Base-by-base conservation (phyloP, 2,797 vertebrate species). In the Bradypus variegatus region DNA sequence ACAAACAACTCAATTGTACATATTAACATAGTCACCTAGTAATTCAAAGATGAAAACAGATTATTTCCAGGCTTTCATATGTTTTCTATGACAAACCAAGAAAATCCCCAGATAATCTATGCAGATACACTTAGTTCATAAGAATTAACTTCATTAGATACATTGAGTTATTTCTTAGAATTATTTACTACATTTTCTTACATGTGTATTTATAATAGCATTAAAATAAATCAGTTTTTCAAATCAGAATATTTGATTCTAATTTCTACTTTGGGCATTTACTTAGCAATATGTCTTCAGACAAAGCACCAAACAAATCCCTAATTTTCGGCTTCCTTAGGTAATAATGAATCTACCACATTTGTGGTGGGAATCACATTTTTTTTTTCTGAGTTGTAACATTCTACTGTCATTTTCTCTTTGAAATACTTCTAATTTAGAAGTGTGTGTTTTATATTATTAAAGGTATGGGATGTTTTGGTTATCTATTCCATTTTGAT, bases 1-100 rank as follows among this genome's bases (percentile, higher is more conserved):
- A 5, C 25, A 7, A 31, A 8, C 2, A 2, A 6, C 12, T 60
- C 6, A 9, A 7, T 0, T 12, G n/a, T 4, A 27, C 55, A 18
- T 11, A 2, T 19, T n/a, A n/a, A n/a, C 58, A 48, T 3, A 29
- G 3, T 12, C n/a, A 31, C 76, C n/a, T n/a, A 29, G 16, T 29
- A 16, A 72, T 2, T 19, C 18, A 38, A 31, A 79, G 25, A 13
- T 31, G 48, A 50, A 18, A 72, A 27, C 45, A 38, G 23, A 14
- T 9, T 38, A 2, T 15, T 55, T 64, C 16, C 18, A 21, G 31
- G 23, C 1, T 1, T 3, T 10, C 4, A 1, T 53, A 19, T n/a
- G 1, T 48, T 38, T 48, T 27, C 41, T 3, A 2, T 0, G 13
- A 53, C 10, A 14, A 10, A 4, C 2, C 21, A 13, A 48, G 50